Conservation (phyloP, 2,797 vertebrate genomes). For the Urocyon cinereoargenteus region DNA sequence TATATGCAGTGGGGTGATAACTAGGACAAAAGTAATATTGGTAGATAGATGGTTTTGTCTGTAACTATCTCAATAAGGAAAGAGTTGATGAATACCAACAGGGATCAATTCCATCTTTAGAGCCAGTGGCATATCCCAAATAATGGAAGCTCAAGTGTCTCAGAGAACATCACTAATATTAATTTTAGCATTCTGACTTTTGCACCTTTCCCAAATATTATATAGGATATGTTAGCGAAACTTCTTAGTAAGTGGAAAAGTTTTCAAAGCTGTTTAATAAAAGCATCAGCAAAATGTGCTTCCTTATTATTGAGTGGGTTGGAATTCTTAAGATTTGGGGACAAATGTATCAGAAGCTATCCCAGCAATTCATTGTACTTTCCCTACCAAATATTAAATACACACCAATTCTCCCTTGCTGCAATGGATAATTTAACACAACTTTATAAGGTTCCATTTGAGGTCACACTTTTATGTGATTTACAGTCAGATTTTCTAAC, state of each 20-base stretch:
- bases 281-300: neutral
- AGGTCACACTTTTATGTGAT: neutral
- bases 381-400: neutral
- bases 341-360: neutral
- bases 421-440: neutral
- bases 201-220: neutral
- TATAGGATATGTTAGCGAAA: neutral
- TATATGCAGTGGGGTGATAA: neutral
- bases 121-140: neutral
- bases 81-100: neutral
- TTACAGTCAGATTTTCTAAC: neutral
- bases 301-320: neutral
- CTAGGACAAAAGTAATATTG: neutral
- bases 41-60: neutral
- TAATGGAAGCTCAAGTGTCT: neutral
- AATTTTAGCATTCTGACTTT: neutral
- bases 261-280: neutral
- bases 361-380: neutral
- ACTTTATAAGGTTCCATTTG: neutral
- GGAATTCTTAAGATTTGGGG: neutral
- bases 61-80: neutral
- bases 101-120: neutral
- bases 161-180: neutral
- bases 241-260: neutral
- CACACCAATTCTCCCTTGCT: neutral